phyloP scores from a whole-genome alignment of 2,888 invertebrate genomes.

The Drosophila mimica region DNA sequence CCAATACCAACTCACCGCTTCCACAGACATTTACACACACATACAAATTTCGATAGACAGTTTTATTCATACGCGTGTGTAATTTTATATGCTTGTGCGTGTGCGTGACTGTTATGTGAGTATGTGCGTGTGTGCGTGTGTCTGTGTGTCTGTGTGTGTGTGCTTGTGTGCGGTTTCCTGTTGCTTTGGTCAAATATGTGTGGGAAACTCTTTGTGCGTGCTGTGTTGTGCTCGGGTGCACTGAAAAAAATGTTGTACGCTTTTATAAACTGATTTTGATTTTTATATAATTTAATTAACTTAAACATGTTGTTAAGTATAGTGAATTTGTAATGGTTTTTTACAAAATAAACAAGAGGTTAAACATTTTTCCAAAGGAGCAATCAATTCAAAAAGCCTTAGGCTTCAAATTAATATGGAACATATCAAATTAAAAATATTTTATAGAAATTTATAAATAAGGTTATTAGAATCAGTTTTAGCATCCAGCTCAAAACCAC shows the following conservation, averaged over 20 bases:
- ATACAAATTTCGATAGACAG: constrained; percentile 44
- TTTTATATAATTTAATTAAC: not conserved
- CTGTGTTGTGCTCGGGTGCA: constrained; percentile 51
- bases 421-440: too few species aligned
- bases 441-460: not conserved
- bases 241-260: constrained; percentile 9
- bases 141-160: constrained; percentile 1
- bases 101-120: constrained; percentile 7
- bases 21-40: constrained; percentile 12
- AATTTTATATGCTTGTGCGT: not conserved
- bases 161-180: constrained; percentile 45
- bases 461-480: not conserved
- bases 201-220: constrained; percentile 32
- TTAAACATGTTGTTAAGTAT: not conserved
- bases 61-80: constrained; percentile 38
- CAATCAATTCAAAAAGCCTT: not conserved
- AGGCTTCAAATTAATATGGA: too few species aligned
- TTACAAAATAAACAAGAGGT: not conserved
- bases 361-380: not conserved
- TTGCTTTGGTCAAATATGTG: constrained; percentile 55
- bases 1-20: constrained; percentile 58
- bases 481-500: not conserved
- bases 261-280: not conserved
- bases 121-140: not conserved
- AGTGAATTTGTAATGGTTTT: not conserved